Evolutionary conservation across 2,797 vertebrate species (phyloP), one percentile per base, ranked within the genome.

Genomic region (Sebastes reedi): DNA sequence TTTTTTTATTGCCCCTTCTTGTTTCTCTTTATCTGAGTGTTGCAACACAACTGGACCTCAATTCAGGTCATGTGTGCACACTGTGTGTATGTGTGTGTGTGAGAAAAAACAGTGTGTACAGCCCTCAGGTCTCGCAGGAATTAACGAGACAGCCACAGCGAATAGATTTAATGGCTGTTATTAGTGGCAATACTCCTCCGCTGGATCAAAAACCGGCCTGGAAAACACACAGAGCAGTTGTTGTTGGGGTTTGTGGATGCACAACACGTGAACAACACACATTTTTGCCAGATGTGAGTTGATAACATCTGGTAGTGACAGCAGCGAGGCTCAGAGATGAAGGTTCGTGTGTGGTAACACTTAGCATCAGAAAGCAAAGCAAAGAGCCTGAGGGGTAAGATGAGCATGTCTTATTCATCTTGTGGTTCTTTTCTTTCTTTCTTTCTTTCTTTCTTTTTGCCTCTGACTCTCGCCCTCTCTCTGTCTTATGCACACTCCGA

Each of bases 241-340:
- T 80, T 77, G 32, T 82, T 52, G 25, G 46, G 46, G 14, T 67
- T 61, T 78, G 24, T 56, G 46, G 10, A 30, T 74, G 69, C 59
- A 59, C 50, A 75, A 50, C 39, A 72, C 52, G 56, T 65, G 58
- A 83, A 62, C 36, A 74, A 75, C 68, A 30, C 25, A 50, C 22
- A 83, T 58, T 34, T 54, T 16, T n/a, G 25, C 69, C 79, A 82
- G 81, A 85, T 88, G 81, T 79, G 58, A 76, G 52, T 56, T 46
- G 36, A 20, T 36, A 82, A 69, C 81, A 89, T 86, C 73, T 91
- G 82, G 76, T 3, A 16, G 74, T 67, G 59, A 77, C 65, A 79
- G 27, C 55, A 68, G 62, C 6, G 16, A 55, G 60, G 67, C 50
- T 56, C 8, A 10, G 42, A 66, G 39, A 65, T 25, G 3, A 56